These are phyloP conservation scores for Pseudopodoces humilis DNA, from an alignment of 2,113 vertebrate genomes.

Conservation along the genomic window DNA sequence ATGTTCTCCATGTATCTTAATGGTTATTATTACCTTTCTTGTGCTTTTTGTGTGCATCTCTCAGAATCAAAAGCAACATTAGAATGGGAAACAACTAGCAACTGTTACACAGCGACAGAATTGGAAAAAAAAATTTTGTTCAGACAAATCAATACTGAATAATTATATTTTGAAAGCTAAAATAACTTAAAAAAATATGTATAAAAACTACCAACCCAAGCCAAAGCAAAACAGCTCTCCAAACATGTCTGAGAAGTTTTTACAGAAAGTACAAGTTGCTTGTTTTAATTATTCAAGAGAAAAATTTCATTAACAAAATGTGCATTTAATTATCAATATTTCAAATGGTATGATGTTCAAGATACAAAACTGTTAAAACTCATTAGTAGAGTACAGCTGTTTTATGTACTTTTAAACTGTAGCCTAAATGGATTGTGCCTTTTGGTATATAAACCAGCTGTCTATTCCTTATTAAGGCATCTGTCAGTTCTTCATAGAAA, in stretches of 20 bases:
- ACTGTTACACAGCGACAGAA: neutral
- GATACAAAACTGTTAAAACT: constrained; percentile 47
- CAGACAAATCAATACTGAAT: neutral
- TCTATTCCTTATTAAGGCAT: constrained; percentile 65
- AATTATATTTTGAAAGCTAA: constrained; percentile 42
- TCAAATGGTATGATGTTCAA: neutral
- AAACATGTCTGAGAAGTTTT: neutral
- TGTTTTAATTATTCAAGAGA: constrained; percentile 2
- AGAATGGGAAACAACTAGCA: neutral
- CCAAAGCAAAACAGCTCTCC: neutral
- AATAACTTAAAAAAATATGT: neutral
- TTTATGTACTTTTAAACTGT: constrained; percentile 66
- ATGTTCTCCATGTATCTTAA: neutral
- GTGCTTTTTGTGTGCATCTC: neutral
- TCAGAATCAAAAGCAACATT: neutral
- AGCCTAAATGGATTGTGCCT: constrained; percentile 47
- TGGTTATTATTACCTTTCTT: neutral
- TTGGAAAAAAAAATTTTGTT: neutral
- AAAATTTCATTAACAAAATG: constrained; percentile 60
- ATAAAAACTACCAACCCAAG: neutral
- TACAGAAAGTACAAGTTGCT: constrained; percentile 4
- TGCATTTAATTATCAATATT: constrained; percentile 54
- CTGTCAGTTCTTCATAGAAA: constrained; percentile 44
- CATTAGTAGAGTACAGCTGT: constrained; percentile 56
- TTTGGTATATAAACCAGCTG: constrained; percentile 61